Percentiles rank a stretch among this genome's conserved stretches.
Evolutionary conservation across 2,797 vertebrate genomes (phyloP).

Genomic region (Semotilus atromaculatus): DNA sequence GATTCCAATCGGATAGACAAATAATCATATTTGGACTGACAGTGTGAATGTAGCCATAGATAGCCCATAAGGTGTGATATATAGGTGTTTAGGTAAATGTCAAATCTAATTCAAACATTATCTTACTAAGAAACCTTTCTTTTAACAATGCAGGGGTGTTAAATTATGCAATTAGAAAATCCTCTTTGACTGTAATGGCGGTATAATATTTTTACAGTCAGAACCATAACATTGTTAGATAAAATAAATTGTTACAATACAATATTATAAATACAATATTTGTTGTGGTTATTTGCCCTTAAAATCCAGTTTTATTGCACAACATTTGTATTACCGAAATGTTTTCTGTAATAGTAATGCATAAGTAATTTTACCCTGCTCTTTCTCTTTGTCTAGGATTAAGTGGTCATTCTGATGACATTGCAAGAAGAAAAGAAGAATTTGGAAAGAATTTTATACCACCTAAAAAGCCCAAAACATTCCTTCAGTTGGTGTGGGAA

Average conservation of each 20-base stretch:
- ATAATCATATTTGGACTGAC: no score
- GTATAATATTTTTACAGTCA: not conserved
- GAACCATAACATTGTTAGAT: not conserved
- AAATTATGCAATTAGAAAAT: not conserved
- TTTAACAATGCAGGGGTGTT: not conserved
- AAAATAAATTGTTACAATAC: not conserved
- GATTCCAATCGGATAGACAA: no score
- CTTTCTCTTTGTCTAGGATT: slow-evolving; percentile 80
- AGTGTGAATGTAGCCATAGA: not conserved
- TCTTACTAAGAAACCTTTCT: not conserved
- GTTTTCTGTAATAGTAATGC: no score
- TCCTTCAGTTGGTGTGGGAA: slow-evolving; percentile 98
- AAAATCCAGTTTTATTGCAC: not conserved
- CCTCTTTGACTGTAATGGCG: not conserved
- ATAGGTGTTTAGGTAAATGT: not conserved
- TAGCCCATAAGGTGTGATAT: not conserved
- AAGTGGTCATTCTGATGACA: slow-evolving; percentile 86
- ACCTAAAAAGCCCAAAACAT: slow-evolving; percentile 99
- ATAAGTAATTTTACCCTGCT: not conserved
- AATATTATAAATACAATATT: not conserved
- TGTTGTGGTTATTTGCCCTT: not conserved
- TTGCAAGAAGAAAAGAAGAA: slow-evolving; percentile 88
- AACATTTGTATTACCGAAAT: not conserved
- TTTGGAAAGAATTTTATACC: slow-evolving; percentile 97
- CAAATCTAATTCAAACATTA: not conserved